Base-by-base conservation (phyloP, 2,888 invertebrate genomes). In the Pycnomerus fuliginosus region DNA sequence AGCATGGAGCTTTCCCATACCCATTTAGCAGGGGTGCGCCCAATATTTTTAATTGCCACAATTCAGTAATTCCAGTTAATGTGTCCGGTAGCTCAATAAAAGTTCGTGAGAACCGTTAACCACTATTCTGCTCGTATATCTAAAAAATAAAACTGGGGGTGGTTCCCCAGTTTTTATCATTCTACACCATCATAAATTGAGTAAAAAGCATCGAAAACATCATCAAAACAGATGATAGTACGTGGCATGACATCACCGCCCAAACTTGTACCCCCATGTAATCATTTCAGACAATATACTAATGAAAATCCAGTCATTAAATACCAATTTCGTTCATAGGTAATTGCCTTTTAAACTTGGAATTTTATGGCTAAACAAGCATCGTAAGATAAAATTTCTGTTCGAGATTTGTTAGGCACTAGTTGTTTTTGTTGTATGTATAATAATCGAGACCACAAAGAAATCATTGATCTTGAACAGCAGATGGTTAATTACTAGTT, bases 31-130 rank as follows among this genome's bases (percentile, higher is more conserved):
- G 30, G 34, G 41, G 36, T 31, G 42, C 20, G 36, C 31, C 35
- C 30, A 5, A 42, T 42, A 42, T 16, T 41, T 14, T 29, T 29
- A 50, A 54, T 47, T 53, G 58, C 57, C 48, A 59, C 55, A 50
- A 51, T 39, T 47, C 45, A 53, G 53, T 56, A 53, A 52, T 40
- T 51, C 52, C 40, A 17, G 45, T 53, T 55, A 56, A 57, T 56
- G 55, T 53, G 56, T 57, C 56, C 57, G 57, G 57, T 52, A 17
- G 13, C 51, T 44, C 50, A 52, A 45, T 47, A 52, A 49, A 34
- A n/a, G n/a, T n/a, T n/a, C n/a, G n/a, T n/a, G n/a, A n/a, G n/a
- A n/a, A n/a, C n/a, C 12, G 28, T 28, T 28, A 10, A 14, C 12
- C 12, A 10, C 8, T 28, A 13, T 27, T 25, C 25, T 25, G 8